Evolutionary conservation across 2,113 vertebrate genomes (phyloP), one percentile per base, ranked within the genome.

Genomic region (Boleophthalmus pectinirostris): DNA sequence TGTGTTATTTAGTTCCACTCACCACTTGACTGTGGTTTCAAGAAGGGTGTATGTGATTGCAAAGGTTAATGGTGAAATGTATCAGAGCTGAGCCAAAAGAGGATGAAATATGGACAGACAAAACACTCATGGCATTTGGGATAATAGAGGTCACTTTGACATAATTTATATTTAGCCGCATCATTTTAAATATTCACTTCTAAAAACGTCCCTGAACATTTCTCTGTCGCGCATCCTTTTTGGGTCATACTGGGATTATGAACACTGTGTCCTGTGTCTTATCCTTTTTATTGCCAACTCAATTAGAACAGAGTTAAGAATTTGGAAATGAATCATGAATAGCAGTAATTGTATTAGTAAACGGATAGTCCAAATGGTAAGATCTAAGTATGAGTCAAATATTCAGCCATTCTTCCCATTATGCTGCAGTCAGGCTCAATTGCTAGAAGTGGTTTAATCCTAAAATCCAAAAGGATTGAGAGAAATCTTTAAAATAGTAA

Each of bases 11-110:
- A 51, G 49, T 16, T 61, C 20, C 70, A 69, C 72, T 20, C 58
- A 66, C 18, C 33, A 13, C 71, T 77, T 35, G 18, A 43, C 21
- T 66, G 45, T 11, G 70, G n/a, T 29, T 15, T 47, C 45, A 7
- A 24, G 64, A 86, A 80, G 72, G 57, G 58, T 73, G 33, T 38
- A 64, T 60, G 45, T 66, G 43, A 77, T 65, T 67, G 29, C 54
- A 61, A 69, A 66, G 76, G 35, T 77, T 75, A 76, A 85, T 69
- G 78, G 78, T 77, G 60, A 79, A 45, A 25, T 74, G 71, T 43
- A 78, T 58, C 1, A 1, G 25, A 61, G 72, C 29, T 72, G 67
- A 78, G 70, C 20, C 21, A n/a, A 73, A 72, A 51, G 47, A 65
- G 70, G 63, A 77, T 66, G 16, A 71, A 82, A 72, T 15, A 43